Conservation (phyloP, 2,113 vertebrate genomes). For the Naja naja region DNA sequence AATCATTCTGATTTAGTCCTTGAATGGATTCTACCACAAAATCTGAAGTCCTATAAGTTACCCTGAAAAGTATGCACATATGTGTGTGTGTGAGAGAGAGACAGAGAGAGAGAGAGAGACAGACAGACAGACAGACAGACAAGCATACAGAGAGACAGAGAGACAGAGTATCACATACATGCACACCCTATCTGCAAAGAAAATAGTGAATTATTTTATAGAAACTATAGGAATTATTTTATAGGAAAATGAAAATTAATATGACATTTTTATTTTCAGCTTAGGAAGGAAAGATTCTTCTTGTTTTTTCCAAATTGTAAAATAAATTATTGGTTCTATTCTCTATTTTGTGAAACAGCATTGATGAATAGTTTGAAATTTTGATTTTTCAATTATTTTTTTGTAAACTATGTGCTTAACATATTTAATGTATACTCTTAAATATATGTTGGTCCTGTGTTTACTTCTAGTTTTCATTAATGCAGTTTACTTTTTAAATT, state of each 20-base stretch:
- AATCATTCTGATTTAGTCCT: not conserved
- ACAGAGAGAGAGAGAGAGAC: no score
- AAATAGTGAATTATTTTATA: not conserved
- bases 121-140: no score
- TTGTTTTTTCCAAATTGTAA: not conserved
- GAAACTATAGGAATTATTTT: not conserved
- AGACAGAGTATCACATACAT: no score
- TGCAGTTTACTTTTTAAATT: not conserved
- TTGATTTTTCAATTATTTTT: not conserved
- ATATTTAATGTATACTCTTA: not conserved
- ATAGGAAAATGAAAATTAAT: not conserved
- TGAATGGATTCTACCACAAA: not conserved
- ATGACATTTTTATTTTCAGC: not conserved
- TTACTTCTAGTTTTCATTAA: not conserved
- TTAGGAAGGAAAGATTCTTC: not conserved
- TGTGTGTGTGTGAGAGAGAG: not conserved
- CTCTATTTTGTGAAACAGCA: not conserved
- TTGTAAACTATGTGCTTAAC: not conserved
- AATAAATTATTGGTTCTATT: not conserved
- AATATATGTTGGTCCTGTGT: not conserved
- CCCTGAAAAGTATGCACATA: not conserved
- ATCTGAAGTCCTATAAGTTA: not conserved
- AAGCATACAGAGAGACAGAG: no score
- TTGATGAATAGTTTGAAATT: not conserved
- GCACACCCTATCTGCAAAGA: no score